Evolutionary conservation across 2,113 vertebrate species (phyloP).

Genomic region (Xyliphius kryptos): DNA sequence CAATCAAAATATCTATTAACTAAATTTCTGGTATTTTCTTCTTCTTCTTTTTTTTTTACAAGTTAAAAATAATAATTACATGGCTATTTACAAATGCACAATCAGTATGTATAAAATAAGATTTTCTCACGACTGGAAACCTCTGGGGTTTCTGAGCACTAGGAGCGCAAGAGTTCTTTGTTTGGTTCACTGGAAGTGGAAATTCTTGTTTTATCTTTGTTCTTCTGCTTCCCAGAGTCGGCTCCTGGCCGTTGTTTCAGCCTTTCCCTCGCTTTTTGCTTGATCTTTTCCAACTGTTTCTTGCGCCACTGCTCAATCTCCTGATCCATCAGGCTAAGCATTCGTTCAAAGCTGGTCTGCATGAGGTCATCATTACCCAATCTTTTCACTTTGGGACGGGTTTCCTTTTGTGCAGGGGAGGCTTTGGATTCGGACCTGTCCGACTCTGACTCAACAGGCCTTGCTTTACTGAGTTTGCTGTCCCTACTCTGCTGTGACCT

Average conservation of each 20-base stretch:
- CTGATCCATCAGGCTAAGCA: constrained; percentile 95
- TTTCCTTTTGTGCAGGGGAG: constrained; percentile 67
- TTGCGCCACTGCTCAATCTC: constrained; percentile 98
- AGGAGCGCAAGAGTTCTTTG: constrained; percentile 84
- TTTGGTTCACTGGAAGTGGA: too few species aligned
- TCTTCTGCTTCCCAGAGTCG: constrained; percentile 78
- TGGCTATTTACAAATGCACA: constrained; percentile 97
- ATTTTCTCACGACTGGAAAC: constrained; percentile 70
- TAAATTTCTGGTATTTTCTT: too few species aligned
- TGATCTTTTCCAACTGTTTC: constrained; percentile 97
- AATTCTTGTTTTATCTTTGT: constrained; percentile 74
- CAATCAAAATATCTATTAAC: constrained; percentile 91
- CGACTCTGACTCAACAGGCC: constrained; percentile 61
- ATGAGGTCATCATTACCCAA: constrained; percentile 95
- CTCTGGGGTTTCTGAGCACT: constrained; percentile 85
- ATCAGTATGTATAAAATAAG: constrained; percentile 71
- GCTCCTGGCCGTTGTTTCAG: constrained; percentile 76
- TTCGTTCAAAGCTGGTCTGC: constrained; percentile 98
- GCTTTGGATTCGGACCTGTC: constrained; percentile 78
- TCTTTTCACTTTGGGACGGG: constrained; percentile 87
- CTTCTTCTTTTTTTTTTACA: constrained; percentile 88
- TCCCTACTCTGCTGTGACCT: constrained; percentile 72
- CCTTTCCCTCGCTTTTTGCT: constrained; percentile 91
- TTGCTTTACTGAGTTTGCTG: constrained; percentile 60
- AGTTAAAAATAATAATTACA: constrained; percentile 94